phyloP scores from a whole-genome alignment of 1,140 invertebrate species.

The Tetramorium alpestre region DNA sequence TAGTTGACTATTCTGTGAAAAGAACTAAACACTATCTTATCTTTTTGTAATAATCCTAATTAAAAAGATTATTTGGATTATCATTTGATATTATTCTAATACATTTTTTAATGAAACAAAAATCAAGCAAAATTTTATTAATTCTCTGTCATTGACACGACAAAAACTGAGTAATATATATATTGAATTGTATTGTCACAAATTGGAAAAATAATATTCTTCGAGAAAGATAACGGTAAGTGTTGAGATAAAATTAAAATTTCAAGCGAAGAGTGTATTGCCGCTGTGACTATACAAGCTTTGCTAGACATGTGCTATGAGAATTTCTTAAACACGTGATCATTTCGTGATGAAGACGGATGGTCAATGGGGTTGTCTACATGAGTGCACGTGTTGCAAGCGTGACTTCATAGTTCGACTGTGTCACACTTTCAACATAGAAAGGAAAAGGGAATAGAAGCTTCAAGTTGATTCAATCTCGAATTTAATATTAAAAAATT shows the following conservation, averaged over 20 bases:
- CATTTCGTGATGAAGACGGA: conserved; percentile 11
- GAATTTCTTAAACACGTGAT: conserved; percentile 57
- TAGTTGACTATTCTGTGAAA: neutral
- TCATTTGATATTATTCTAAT: neutral
- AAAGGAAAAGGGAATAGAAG: neutral
- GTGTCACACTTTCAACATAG: neutral
- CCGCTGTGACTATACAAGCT: neutral
- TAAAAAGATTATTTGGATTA: neutral
- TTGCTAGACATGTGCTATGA: neutral
- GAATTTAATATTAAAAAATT: neutral
- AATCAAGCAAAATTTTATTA: neutral
- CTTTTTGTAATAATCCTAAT: neutral
- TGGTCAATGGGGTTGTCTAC: neutral
- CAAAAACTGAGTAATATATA: neutral
- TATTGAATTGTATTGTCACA: neutral
- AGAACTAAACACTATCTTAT: neutral
- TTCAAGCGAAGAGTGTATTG: neutral
- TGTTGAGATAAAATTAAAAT: neutral
- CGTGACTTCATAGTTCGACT: neutral
- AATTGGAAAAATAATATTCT: neutral
- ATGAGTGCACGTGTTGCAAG: neutral
- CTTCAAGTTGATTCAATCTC: neutral
- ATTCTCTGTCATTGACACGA: neutral
- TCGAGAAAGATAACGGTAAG: neutral
- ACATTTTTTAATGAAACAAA: neutral